Evolutionary conservation across 1,140 invertebrate genomes (phyloP), one percentile per base, ranked within the genome.

Genomic region (Andricus grossulariae): DNA sequence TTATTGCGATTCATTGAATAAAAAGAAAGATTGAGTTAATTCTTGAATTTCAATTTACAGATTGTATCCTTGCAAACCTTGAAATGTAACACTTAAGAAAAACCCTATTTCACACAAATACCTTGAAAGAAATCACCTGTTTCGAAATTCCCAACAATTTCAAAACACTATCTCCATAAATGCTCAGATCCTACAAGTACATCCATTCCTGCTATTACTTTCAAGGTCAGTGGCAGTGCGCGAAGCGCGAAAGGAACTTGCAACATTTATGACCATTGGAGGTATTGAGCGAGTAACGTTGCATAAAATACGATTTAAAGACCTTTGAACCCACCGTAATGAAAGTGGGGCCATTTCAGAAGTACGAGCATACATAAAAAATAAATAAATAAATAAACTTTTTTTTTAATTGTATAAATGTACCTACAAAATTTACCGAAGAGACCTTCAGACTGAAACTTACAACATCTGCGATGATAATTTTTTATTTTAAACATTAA

Each of bases 281-380:
- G 73, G 70, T 83, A 86, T 85, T 75, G 83, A 80, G 73, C 77
- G 77, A 70, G 79, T 85, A 86, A 84, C 82, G 82, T 82, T 85
- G 83, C 85, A 82, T 85, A 86, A 84, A 84, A 84, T 83, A 88
- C 86, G 84, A 86, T 87, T 88, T 85, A 88, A 77, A 81, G 87
- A 87, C 81, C 85, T 88, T 85, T 86, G 83, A 84, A 88, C 83
- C 54, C 60, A 13, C 32, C 6, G 39, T 66, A 66, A 66, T 66
- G 25, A 66, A 66, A 66, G 25, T 66, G 60, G 25, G 60, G 32
- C 32, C 60, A 25, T 66, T 66, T 66, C 25, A 39, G 5, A 21
- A 39, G 15, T 39, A 45, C 60, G 4, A 66, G 25, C 32, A 0
- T 32, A 66, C 32, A 66, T 39, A 60, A 3, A 25, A 13, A 3